Base-by-base conservation (phyloP, 2,113 vertebrate species). In the Ciconia maguari region DNA sequence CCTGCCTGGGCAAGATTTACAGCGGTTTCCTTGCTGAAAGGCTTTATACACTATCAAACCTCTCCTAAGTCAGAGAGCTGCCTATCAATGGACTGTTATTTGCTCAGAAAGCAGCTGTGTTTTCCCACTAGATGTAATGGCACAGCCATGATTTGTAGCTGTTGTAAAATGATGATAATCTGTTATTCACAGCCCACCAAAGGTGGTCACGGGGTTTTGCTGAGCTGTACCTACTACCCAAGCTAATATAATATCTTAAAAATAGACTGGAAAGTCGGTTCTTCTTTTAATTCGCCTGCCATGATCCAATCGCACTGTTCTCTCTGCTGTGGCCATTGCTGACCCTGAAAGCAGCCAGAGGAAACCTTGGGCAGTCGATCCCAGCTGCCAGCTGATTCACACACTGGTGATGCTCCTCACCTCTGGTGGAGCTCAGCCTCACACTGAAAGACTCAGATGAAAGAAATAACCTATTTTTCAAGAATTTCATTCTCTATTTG, bases 1-100 rank as follows among this genome's bases (percentile, higher is more conserved):
- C 66, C 51, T 94, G 95, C 86, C 91, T 54, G 58, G 70, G 81
- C 46, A 89, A 94, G 93, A 97, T 96, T 97, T 96, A 94, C 66
- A 64, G 81, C 3, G 0, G 46, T 91, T 94, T 91, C 70, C 90
- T 91, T 60, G 44, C 89, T 90, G 91, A 94, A 94, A 94, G 82
- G 87, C 55, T 97, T 93, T 86, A 85, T 44, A 95, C 62, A 54
- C 52, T 89, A 78, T 87, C 91, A 96, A 54, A 55, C n/a, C 89
- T 91, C 86, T 96, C 64, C 65, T 58, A 80, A 94, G 87, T 57
- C 78, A 27, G 66, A 69, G 82, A 27, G 54, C 90, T 96, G 85
- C 77, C 87, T 75, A 54, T 86, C 83, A 87, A 85, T 44, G 46
- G 72, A 41, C 41, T 7, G n/a, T 72, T 89, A 91, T 86, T 96